Evolutionary conservation across 1,140 invertebrate genomes (phyloP), one percentile per base, ranked within the genome.

Genomic region (Coelopa frigida): DNA sequence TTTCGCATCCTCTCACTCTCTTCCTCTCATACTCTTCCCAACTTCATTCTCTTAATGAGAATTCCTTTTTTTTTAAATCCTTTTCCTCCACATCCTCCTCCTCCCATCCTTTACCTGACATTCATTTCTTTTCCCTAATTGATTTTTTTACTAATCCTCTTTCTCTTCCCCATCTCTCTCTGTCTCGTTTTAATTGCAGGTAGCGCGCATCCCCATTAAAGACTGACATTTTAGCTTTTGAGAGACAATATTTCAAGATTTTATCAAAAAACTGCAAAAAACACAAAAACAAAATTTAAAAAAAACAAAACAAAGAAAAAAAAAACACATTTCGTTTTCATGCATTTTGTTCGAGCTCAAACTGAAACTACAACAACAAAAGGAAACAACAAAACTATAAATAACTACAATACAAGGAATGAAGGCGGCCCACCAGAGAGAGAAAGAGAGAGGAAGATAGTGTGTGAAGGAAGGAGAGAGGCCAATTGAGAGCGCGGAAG

Each of bases 171-270:
- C 27, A 10, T 29, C 3, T 36, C 11, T 35, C 21, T 35, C 37
- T 41, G 11, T 32, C 5, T 41, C n/a, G 4, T 29, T 51, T 32
- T 44, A 14, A 21, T 49, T 47, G 8, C 51, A 53, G 51, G 45
- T 32, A 36, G 33, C 15, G 24, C 35, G 24, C 31, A 23, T 22
- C 39, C 14, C 40, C 36, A 68, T 59, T 52, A 68, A 68, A 68
- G 64, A 68, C 64, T 68, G 64, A 68, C 56, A 62, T 68, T 68
- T 68, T 68, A 68, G 64, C 64, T 68, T 68, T 67, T 68, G 55
- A 65, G 59, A 58, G 64, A 68, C 64, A 68, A 68, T 68, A 68
- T 68, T 68, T 67, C 55, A 50, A 53, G 50, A 55, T 61, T 51
- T 57, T 64, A 20, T 37, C 32, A 14, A 44, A 32, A 38, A 20